Base-by-base conservation (phyloP, 2,113 vertebrate genomes). In the Trogon surrucura region DNA sequence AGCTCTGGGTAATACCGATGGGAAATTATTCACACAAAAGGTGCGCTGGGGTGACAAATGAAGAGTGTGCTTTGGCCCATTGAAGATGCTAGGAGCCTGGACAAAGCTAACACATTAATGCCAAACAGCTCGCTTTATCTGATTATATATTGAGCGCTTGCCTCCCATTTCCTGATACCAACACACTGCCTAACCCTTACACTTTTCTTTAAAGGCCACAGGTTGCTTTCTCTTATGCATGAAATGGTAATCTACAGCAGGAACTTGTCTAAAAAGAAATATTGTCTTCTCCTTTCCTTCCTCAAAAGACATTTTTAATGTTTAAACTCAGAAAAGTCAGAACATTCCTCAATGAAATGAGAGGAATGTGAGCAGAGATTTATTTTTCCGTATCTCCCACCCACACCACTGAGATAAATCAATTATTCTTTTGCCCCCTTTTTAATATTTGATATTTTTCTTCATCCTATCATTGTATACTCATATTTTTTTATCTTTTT, bases 1-100 rank as follows among this genome's bases (percentile, higher is more conserved):
- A 97, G 97, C 98, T 93, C 96, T 88, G 95, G 85, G 86, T 96
- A 98, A 98, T 98, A 98, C 98, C 97, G 97, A 97, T 97, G 98
- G 98, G 98, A 99, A 99, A 98, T 98, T 97, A 98, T 88, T 92
- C 72, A 94, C 97, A 99, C 99, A 99, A 99, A 99, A 99, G 99
- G 98, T 98, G 98, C 98, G 96, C 97, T 98, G 98, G 98, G 99
- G 98, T 99, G 99, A 99, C 98, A 99, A 99, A 99, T 98, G 98
- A 98, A 98, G 98, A 98, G 98, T 98, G 97, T 95, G 98, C 98
- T 91, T 95, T 97, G 97, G 96, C 82, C 96, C 98, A 98, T 91
- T 98, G 97, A 98, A 97, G 97, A 95, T 95, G 93, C 97, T 88
- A 80, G 95, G 95, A 89, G 86, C 95, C 94, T 60, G 96, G 97